Base-by-base conservation (phyloP, 2,797 vertebrate species). In the Anguilla megastoma region DNA sequence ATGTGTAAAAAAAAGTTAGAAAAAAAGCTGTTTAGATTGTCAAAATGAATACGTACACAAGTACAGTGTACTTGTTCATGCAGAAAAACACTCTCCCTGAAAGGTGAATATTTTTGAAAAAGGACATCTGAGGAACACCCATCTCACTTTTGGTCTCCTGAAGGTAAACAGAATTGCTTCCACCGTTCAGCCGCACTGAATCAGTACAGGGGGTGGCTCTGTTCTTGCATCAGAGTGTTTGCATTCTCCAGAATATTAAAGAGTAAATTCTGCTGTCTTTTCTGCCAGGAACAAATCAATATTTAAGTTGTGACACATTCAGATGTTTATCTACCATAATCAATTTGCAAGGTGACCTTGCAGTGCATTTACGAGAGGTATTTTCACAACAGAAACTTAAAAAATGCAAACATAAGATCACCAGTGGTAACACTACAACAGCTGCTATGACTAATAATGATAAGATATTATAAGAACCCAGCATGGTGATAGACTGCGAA, bases 241-340 rank as follows among this genome's bases (percentile, higher is more conserved):
- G 63, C 82, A 60, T 84, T 87, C 48, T 54, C 3, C 12, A 48
- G 45, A 87, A 71, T 21, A 82, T 48, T 48, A 82, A 82, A 24
- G 48, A 18, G 86, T 41, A 18, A 84, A 87, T 84, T 87, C 60
- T 84, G 82, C 50, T 60, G 58, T 41, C 36, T 85, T 85, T 8
- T 85, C 63, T 21, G 30, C 41, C 24, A 8, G 8, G 80, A 71
- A 30, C 9, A n/a, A 71, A 63, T 84, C 36, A 54, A 82, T 87
- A 83, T 87, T 69, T 66, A 63, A 79, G 60, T 41, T 84, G 56
- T 60, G 63, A 58, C 56, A 8, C 6, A 27, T 87, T 66, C 30
- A 60, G 79, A 41, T 30, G 69, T 45, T 33, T 69, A 69, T 18
- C 41, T 0, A 30, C 16, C 56, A 54, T 56, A 54, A 60, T 82